phyloP scores from a whole-genome alignment of 2,797 vertebrate genomes.

The Takifugu ocellatus region DNA sequence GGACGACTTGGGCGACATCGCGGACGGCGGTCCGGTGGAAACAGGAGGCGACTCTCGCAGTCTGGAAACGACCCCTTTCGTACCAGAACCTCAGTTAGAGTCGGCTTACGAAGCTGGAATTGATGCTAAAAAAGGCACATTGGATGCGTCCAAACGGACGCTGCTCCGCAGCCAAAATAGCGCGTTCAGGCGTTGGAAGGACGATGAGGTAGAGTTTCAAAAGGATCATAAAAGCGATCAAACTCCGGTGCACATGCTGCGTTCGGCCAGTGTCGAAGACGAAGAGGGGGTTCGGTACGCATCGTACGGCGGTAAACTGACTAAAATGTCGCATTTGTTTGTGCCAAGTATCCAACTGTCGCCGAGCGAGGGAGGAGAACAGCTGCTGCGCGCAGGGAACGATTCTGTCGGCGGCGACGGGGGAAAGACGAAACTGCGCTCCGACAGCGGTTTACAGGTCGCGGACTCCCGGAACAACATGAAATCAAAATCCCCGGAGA shows the following conservation, averaged over 20 bases:
- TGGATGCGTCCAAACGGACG: conserved; percentile 83
- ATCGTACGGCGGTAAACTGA: conserved; percentile 69
- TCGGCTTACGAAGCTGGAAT: conserved; percentile 70
- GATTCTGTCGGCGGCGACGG: conserved; percentile 47
- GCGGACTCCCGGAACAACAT: conserved; percentile 39
- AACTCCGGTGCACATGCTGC: conserved; percentile 62
- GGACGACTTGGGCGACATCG: conserved; percentile 78
- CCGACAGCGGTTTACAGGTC: conserved; percentile 49
- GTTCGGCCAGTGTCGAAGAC: conserved; percentile 60
- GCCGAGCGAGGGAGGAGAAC: conserved; percentile 71
- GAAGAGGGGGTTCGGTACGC: conserved; percentile 58
- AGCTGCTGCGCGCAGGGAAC: conserved; percentile 61
- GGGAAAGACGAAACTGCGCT: conserved; percentile 24
- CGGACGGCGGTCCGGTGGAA: conserved; percentile 74
- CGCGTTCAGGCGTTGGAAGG: conserved; percentile 94
- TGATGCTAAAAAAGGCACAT: conserved; percentile 83
- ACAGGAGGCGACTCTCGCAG: conserved; percentile 72
- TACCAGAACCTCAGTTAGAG: conserved; percentile 60
- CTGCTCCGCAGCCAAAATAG: conserved; percentile 93
- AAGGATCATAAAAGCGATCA: conserved; percentile 74
- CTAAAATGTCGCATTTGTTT: conserved; percentile 93
- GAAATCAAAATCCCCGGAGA: conserved; percentile 85
- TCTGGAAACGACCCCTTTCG: conserved; percentile 37
- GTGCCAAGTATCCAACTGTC: conserved; percentile 87
- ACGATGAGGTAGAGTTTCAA: conserved; percentile 82